Evolutionary conservation across 2,797 vertebrate species (phyloP).

Genomic region (Channallabes apus): DNA sequence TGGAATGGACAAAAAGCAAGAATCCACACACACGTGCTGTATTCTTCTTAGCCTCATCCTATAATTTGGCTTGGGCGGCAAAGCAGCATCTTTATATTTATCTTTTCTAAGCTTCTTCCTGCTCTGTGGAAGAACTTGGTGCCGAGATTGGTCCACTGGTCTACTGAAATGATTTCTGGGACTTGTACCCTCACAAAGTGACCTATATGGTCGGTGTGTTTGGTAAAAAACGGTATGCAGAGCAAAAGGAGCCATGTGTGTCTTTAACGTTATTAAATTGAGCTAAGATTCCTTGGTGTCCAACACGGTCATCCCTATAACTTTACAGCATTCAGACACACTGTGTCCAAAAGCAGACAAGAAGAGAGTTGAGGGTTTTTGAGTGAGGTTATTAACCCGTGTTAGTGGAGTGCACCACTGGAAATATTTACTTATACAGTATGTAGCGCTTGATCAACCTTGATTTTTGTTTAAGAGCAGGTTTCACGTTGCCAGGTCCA

Average conservation of each 20-base stretch:
- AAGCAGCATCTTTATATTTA: slow-evolving; percentile 12
- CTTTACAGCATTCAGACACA: background rate
- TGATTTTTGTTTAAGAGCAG: background rate
- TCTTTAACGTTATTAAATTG: background rate
- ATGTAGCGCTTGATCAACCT: background rate
- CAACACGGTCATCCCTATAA: background rate
- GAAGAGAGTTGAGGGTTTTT: no score
- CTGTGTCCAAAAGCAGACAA: background rate
- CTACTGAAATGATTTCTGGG: background rate
- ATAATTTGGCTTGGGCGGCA: slow-evolving; percentile 35
- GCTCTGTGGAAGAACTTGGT: background rate
- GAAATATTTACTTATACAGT: background rate
- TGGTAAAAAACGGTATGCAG: background rate
- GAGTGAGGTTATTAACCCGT: background rate
- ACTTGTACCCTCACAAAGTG: background rate
- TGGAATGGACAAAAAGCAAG: slow-evolving; percentile 29
- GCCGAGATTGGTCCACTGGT: background rate
- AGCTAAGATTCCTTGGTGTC: background rate
- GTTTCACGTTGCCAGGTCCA: background rate
- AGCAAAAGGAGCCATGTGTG: background rate
- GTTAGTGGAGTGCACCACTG: background rate
- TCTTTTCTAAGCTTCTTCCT: background rate
- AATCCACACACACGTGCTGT: slow-evolving; percentile 8
- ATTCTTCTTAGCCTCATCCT: slow-evolving; percentile 28
- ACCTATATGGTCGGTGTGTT: background rate